Conservation (phyloP, 2,888 invertebrate genomes). For the Drosophila rubida region DNA sequence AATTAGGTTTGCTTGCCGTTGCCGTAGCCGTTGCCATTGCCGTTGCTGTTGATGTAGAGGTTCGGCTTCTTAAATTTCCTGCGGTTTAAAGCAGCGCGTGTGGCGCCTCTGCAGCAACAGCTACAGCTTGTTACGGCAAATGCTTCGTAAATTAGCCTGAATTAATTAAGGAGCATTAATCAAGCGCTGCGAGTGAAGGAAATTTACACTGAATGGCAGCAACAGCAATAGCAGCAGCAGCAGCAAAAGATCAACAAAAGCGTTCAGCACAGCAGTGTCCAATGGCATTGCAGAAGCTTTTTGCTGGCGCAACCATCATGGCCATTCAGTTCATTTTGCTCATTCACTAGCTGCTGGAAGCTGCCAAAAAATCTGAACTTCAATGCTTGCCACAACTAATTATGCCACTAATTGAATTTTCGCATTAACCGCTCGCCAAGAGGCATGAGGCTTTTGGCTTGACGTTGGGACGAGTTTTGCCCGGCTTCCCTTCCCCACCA, state of each 20-base stretch:
- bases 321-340: slow-evolving; percentile 34
- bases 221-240: slow-evolving; percentile 33
- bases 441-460: slow-evolving; percentile 33
- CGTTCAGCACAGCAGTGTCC: slow-evolving; percentile 20
- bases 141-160: slow-evolving; percentile 66
- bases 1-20: slow-evolving; percentile 3
- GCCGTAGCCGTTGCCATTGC: not conserved
- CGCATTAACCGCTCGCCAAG: slow-evolving; percentile 73
- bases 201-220: slow-evolving; percentile 47
- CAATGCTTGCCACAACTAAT: slow-evolving; percentile 82
- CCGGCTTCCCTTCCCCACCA: not conserved
- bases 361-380: slow-evolving; percentile 75
- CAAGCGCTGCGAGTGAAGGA: slow-evolving; percentile 61
- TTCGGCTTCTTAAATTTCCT: slow-evolving; percentile 36
- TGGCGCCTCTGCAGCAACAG: not conserved
- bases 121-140: slow-evolving; percentile 16
- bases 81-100: slow-evolving; percentile 32
- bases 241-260: slow-evolving; percentile 61
- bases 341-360: slow-evolving; percentile 36
- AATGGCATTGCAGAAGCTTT: slow-evolving; percentile 50
- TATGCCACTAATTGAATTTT: slow-evolving; percentile 83
- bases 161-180: slow-evolving; percentile 81
- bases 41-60: not conserved
- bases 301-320: slow-evolving; percentile 38
- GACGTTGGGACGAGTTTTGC: slow-evolving; percentile 6